Evolutionary conservation across 2,888 invertebrate genomes (phyloP), one percentile per base, ranked within the genome.

Genomic region (Polymixis lichenea): DNA sequence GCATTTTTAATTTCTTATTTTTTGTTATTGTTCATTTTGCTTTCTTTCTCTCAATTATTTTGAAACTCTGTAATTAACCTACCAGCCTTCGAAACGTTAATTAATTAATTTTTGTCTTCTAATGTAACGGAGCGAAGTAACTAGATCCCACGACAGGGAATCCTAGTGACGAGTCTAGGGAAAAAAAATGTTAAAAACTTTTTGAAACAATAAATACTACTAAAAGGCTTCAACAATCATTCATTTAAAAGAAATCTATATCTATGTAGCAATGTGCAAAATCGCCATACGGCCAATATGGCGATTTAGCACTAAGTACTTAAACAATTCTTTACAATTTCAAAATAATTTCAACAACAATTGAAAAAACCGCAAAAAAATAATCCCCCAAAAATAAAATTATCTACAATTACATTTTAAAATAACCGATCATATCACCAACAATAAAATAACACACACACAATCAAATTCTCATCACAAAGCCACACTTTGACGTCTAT

Each of bases 391-490:
- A 75, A 80, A 84, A 51, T 72, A 62, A 69, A 67, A 72, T 77
- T 74, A 77, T 55, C 49, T 62, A 68, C 79, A 87, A 86, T 87
- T 58, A 84, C 70, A 61, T 72, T 80, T 77, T 75, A 32, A 70
- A 80, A 75, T 80, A 65, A 72, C 75, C 32, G 77, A 88, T 85
- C 78, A 75, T 75, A 87, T 80, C 80, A 49, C 38, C 60, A 71
- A 78, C 72, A 77, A 73, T 69, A 28, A 25, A 38, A 51, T 22
- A 19, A 77, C 60, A 68, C 55, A 70, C 72, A 64, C 13, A 75
- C 75, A 82, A 84, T 77, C 78, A 80, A 76, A 84, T 64, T 49
- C 82, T 61, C 85, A 77, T 85, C 85, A 86, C 68, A 86, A 82
- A 81, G 82, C 87, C 85, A 69, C 86, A 85, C 72, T 72, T 77